Evolutionary conservation across 2,113 vertebrate species (phyloP), one percentile per base, ranked within the genome.

Genomic region (Nesogale talazaci): DNA sequence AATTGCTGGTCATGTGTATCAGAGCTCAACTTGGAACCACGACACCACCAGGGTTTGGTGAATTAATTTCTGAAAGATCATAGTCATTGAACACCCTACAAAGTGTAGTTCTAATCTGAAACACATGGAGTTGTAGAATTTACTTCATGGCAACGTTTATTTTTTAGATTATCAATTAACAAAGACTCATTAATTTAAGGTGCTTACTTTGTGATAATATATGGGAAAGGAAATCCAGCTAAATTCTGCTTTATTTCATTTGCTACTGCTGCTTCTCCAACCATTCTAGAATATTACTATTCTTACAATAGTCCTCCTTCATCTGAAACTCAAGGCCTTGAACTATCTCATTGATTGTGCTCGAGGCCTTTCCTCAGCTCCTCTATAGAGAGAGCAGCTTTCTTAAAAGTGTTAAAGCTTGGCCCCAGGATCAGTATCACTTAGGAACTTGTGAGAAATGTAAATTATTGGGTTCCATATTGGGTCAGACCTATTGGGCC

Each of bases 371-470:
- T 84, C 19, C 40, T 34, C 40, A 70, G 23, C 52, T 75, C 23
- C n/a, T 2, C 19, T 52, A 42, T 76, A 52, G 46, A 52, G 46
- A 59, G 36, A 74, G 40, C 25, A 83, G 27, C 31, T 27, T 89
- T 94, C 74, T 85, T 36, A 70, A 70, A 61, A 70, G 14, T 0
- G 1, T 12, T 2, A 52, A 52, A 11, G 46, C 46, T 52, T 25
- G 59, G 36, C 69, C 34, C 3, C 12, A 77, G 92, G 23, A 61
- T 6, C 72, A 67, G 40, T 75, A 94, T 52, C 59, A 81, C 27
- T 72, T 79, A 77, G 34, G 27, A 57, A 67, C 67, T 77, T 92
- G 82, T 86, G 90, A 83, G n/a, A 95, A 94, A 92, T 77, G 76
- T 77, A 95, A 92, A 94, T 90, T 80, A 29, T 83, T 83, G 65